Conservation (phyloP, 2,888 invertebrate genomes). For the Anarsia innoxiella region DNA sequence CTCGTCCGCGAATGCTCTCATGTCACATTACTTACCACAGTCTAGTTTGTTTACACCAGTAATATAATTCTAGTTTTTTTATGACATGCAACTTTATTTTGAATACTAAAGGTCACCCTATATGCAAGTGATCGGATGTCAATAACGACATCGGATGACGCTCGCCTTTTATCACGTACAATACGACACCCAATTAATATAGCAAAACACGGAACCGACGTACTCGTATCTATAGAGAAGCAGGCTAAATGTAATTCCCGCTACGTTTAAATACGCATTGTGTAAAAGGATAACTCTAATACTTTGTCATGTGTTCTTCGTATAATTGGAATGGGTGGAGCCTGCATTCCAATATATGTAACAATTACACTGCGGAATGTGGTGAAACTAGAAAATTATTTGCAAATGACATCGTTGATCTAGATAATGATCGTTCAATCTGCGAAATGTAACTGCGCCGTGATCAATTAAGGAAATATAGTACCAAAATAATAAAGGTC, state of each 20-base stretch:
- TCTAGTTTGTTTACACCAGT: no score
- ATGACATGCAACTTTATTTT: no score
- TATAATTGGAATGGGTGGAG: constrained; percentile 46
- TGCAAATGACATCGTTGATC: constrained; percentile 39
- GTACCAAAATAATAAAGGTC: no score
- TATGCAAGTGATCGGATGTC: no score
- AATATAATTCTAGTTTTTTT: no score
- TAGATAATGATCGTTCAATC: constrained; percentile 24
- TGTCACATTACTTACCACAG: no score
- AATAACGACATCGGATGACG: no score
- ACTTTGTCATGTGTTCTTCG: constrained; percentile 26
- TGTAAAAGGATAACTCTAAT: constrained; percentile 19
- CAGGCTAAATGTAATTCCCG: constrained; percentile 17
- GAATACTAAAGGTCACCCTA: no score
- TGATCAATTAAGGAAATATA: no score
- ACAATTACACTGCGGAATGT: constrained; percentile 56
- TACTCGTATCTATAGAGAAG: constrained; percentile 28
- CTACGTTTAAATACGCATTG: constrained; percentile 9
- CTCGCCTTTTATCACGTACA: neutral
- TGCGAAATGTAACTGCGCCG: no score
- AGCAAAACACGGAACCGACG: constrained; percentile 28
- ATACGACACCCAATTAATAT: constrained; percentile 28
- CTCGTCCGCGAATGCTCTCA: no score
- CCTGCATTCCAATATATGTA: constrained; percentile 44
- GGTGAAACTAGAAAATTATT: constrained; percentile 57